Conservation (phyloP, 2,797 vertebrate species). For the Bovichtus variegatus region DNA sequence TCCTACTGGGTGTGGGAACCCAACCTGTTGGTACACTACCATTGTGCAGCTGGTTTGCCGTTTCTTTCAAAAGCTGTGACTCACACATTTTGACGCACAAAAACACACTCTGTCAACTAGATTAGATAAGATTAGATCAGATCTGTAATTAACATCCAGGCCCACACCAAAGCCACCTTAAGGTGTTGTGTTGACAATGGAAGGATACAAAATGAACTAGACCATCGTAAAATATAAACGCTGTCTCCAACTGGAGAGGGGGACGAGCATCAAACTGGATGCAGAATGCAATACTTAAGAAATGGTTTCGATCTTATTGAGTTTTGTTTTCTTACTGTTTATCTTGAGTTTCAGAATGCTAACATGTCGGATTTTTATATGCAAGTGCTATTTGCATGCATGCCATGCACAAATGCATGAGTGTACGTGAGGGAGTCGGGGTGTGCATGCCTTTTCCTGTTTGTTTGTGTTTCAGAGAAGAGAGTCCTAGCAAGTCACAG, state of each 20-base stretch:
- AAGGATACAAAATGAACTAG: conserved; percentile 6
- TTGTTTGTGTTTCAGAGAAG: conserved; percentile 72
- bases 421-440: conserved; percentile 15
- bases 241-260: not conserved
- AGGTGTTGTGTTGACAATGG: conserved; percentile 52
- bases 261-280: conserved; percentile 1
- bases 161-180: conserved; percentile 18
- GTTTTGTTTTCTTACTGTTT: not conserved
- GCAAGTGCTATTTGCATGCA: conserved; percentile 1
- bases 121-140: conserved; percentile 61
- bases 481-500: conserved; percentile 57
- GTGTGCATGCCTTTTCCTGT: conserved; percentile 57
- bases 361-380: not conserved
- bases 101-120: conserved; percentile 52
- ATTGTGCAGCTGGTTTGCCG: conserved; percentile 51
- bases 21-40: conserved; percentile 85
- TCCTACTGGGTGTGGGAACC: conserved; percentile 86
- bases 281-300: conserved; percentile 1
- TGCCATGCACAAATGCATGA: not conserved
- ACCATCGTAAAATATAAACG: conserved; percentile 25
- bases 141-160: conserved; percentile 52
- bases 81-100: conserved; percentile 62
- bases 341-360: not conserved
- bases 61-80: conserved; percentile 64
- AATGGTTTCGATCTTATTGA: not conserved